Percentiles rank a stretch among this genome's conserved stretches.
Evolutionary conservation across 2,888 invertebrate species (phyloP).

Genomic region (Allophyes oxyacanthae): DNA sequence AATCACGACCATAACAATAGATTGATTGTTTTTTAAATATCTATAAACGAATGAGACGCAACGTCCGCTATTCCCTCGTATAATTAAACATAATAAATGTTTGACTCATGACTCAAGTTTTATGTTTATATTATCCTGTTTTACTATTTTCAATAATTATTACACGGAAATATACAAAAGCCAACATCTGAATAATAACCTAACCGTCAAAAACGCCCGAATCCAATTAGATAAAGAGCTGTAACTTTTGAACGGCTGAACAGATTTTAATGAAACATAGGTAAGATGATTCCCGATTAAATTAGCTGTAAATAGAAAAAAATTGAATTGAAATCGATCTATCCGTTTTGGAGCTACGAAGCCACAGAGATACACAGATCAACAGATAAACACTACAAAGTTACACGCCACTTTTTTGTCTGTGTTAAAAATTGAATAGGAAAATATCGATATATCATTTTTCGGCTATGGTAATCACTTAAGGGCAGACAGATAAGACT

Average conservation of each 20-base stretch:
- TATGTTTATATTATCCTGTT: conserved; percentile 53
- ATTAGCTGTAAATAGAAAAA: too few species aligned
- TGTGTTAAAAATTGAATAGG: conserved; percentile 12
- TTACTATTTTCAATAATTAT: conserved; percentile 32
- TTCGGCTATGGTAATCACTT: conserved; percentile 39
- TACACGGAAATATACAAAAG: conserved; percentile 8
- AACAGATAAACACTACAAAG: too few species aligned
- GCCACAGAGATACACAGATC: too few species aligned
- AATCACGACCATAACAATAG: conserved; percentile 50
- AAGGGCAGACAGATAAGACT: conserved; percentile 50
- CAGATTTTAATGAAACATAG: too few species aligned
- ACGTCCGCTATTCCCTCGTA: conserved; percentile 36
- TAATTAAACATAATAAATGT: conserved; percentile 42
- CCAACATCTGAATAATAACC: neutral
- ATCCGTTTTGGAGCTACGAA: too few species aligned
- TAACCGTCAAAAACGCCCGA: too few species aligned
- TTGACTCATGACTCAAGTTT: conserved; percentile 39
- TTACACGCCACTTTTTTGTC: too few species aligned
- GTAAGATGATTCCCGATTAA: too few species aligned
- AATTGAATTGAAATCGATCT: too few species aligned
- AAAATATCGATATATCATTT: conserved; percentile 44
- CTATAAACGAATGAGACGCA: conserved; percentile 40
- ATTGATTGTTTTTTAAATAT: conserved; percentile 57
- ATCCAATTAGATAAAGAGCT: too few species aligned
- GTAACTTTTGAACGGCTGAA: too few species aligned